These are phyloP conservation scores for Ramphastos sulfuratus DNA, from an alignment of 2,113 vertebrate species.

Conservation along the genomic window DNA sequence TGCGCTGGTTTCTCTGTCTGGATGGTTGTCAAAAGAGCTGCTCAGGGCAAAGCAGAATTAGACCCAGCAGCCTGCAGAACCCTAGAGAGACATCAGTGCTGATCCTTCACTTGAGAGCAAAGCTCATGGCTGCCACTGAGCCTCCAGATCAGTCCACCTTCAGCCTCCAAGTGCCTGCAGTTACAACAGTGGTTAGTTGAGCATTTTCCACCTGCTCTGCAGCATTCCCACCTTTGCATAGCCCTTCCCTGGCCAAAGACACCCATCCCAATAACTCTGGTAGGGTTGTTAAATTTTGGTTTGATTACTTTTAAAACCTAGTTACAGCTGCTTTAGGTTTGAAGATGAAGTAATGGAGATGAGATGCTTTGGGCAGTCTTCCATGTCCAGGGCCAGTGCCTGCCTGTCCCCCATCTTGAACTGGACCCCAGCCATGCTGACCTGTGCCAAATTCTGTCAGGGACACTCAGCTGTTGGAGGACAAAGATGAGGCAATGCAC, in stretches of 20 bases:
- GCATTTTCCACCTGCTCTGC: neutral
- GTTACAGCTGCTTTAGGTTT: neutral
- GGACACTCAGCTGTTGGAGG: neutral
- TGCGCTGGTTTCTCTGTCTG: neutral
- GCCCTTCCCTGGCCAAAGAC: neutral
- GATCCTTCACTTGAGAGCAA: neutral
- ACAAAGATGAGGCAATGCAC: neutral
- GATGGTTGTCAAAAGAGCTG: neutral
- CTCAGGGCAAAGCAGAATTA: neutral
- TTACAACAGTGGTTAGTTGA: neutral
- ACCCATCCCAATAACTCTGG: neutral
- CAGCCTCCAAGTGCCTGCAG: neutral
- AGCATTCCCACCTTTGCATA: neutral
- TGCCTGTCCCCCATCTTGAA: neutral
- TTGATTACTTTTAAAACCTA: neutral
- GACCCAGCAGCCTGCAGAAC: neutral
- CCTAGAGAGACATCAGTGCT: neutral
- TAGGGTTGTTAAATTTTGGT: neutral
- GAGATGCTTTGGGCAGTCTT: neutral
- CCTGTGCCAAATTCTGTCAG: slow-evolving; percentile 46
- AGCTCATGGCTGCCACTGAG: neutral
- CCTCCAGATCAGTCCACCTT: neutral
- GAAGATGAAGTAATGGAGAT: neutral
- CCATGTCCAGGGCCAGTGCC: neutral
- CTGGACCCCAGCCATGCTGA: neutral